phyloP scores from a whole-genome alignment of 2,113 vertebrate species.

The Eptesicus fuscus region DNA sequence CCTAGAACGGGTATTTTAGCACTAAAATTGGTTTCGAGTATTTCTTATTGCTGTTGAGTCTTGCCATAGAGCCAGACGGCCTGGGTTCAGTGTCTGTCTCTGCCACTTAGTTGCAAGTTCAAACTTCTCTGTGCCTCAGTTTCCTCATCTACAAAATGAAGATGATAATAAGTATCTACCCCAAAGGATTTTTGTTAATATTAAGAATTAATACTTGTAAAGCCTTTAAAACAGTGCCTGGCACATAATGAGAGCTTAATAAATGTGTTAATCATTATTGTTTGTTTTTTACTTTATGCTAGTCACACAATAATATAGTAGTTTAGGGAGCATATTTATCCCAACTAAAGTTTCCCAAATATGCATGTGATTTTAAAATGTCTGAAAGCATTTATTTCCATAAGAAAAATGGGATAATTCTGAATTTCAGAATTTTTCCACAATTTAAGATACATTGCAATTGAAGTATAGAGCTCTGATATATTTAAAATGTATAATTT shows the following conservation, averaged over 20 bases:
- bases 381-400: slow-evolving; percentile 11
- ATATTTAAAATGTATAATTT: slow-evolving; percentile 28
- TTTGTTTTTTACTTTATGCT: neutral
- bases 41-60: neutral
- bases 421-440: slow-evolving; percentile 10
- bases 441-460: slow-evolving; percentile 29
- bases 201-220: slow-evolving; percentile 16
- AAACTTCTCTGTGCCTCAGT: neutral
- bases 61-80: neutral
- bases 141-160: slow-evolving; percentile 49
- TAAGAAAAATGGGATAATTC: slow-evolving; percentile 8
- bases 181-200: slow-evolving; percentile 16
- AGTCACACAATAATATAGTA: neutral
- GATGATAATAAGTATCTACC: neutral
- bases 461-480: neutral
- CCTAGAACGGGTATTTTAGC: neutral
- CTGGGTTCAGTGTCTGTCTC: slow-evolving; percentile 48
- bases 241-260: neutral
- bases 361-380: slow-evolving; percentile 19
- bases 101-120: neutral
- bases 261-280: slow-evolving; percentile 4
- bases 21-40: neutral
- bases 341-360: slow-evolving; percentile 17
- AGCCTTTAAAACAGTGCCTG: neutral
- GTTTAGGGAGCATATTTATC: neutral